Base-by-base conservation (phyloP, 2,888 invertebrate species). In the Peribatodes rhomboidaria region DNA sequence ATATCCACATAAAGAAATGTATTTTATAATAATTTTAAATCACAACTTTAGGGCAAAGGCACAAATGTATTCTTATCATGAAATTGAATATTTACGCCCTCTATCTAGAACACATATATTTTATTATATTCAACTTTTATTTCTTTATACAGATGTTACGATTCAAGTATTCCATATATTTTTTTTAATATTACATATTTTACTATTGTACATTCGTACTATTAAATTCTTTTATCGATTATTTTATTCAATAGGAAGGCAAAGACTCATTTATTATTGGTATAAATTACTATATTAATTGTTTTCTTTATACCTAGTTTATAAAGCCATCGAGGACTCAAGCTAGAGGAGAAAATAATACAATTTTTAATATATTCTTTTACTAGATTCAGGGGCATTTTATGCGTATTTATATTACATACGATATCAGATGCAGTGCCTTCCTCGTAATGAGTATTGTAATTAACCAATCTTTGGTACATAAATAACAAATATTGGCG, bases 41-140 rank as follows among this genome's bases (percentile, higher is more conserved):
- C 88, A 90, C 88, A 88, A 89, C 86, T 84, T 82, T 84, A 87
- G 85, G 88, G 87, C 87, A 83, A 92, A 92, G 92, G 92, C 92
- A 92, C 92, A 86, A 85, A 81, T 85, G 85, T 90, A 85, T 86
- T 83, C 83, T 82, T 80, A 79, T 76, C 47, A 64, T 78, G 80
- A 81, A 79, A 79, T 70, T 67, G 76, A 77, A 79, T 80, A 79
- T 78, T 69, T 79, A 81, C 80, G 82, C 85, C 84, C 84, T 77
- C 79, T 83, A 84, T 69, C 78, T 85, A 84, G 73, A 70, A 73
- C 69, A 77, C 69, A 57, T 49, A 52, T 59, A 61, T 61, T 54
- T 57, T 50, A 61, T 49, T 35, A 52, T 22, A 52, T 47, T 46
- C 20, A 22, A 50, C 16, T 6, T 59, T 59, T 47, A 65, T 61